These are phyloP conservation scores for Yponomeuta sedellus DNA, from an alignment of 2,888 invertebrate genomes.

Conservation along the genomic window DNA sequence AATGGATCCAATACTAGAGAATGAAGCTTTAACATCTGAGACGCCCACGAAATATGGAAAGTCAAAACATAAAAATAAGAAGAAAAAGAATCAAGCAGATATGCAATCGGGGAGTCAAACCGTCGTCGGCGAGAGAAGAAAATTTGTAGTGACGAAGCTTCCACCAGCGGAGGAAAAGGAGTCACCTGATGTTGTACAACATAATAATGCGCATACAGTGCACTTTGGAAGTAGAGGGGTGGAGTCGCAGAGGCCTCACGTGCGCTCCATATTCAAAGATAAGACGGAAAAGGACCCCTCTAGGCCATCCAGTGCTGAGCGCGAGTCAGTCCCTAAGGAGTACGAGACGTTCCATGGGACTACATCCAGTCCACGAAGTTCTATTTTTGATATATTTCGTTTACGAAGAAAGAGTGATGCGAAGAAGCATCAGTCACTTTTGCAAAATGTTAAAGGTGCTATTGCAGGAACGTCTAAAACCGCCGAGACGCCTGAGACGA, in stretches of 20 bases:
- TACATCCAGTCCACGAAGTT: conserved; percentile 65
- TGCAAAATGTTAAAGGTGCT: conserved; percentile 44
- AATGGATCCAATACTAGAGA: conserved; percentile 73
- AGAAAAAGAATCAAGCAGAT: conserved; percentile 52
- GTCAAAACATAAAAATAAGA: conserved; percentile 62
- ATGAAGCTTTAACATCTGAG: conserved; percentile 62
- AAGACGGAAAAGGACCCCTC: conserved; percentile 44
- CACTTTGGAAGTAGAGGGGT: conserved; percentile 69
- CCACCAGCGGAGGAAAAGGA: conserved; percentile 47
- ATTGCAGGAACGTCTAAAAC: conserved; percentile 41
- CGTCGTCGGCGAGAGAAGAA: conserved; percentile 62
- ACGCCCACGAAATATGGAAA: conserved; percentile 60
- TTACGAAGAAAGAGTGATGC: conserved; percentile 69
- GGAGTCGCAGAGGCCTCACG: conserved; percentile 65
- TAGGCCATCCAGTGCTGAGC: conserved; percentile 60
- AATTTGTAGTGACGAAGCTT: conserved; percentile 61
- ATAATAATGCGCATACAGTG: conserved; percentile 65
- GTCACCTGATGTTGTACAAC: conserved; percentile 47
- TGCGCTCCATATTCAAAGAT: conserved; percentile 65
- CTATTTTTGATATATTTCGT: conserved; percentile 71
- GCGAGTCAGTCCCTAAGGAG: conserved; percentile 54
- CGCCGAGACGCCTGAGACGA: conserved; percentile 49
- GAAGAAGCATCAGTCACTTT: conserved; percentile 54
- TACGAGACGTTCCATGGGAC: conserved; percentile 73
- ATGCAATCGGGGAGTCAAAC: conserved; percentile 53